phyloP scores from a whole-genome alignment of 2,888 invertebrate species.

The Eueremaeus valkanovi region DNA sequence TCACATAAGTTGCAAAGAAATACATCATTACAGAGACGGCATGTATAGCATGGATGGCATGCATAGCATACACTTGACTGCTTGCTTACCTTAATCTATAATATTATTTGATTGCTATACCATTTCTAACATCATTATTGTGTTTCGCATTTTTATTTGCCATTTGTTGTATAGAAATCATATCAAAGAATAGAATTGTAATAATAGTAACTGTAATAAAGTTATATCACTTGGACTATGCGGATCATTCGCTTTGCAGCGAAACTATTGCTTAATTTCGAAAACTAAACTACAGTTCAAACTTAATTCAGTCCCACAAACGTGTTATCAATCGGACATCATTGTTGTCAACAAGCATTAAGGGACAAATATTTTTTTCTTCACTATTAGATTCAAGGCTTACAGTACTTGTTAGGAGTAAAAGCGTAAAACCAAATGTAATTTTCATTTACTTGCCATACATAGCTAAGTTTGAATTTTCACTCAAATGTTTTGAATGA shows the following conservation, averaged over 20 bases:
- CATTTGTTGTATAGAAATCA: background rate
- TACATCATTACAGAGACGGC: slow-evolving; percentile 14
- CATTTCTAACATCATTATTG: background rate
- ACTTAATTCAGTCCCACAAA: no score
- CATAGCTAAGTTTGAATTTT: background rate
- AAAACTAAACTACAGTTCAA: no score
- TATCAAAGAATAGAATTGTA: background rate
- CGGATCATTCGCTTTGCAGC: no score
- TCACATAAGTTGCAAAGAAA: background rate
- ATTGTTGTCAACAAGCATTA: no score
- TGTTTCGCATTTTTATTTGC: slow-evolving; percentile 5
- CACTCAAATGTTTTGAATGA: background rate
- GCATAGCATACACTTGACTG: slow-evolving; percentile 10
- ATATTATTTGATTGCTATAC: slow-evolving; percentile 4
- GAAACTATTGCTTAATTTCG: no score
- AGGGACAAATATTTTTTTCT: no score
- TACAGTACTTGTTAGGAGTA: no score
- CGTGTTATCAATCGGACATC: no score
- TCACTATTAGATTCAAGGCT: no score
- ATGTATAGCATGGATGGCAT: background rate
- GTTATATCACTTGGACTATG: slow-evolving; percentile 13
- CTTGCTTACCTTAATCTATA: slow-evolving; percentile 27
- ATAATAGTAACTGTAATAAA: slow-evolving; percentile 15
- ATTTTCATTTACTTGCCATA: no score
- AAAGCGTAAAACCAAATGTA: no score